Evolutionary conservation across 1,140 invertebrate genomes (phyloP).

Genomic region (Cherax quadricarinatus): DNA sequence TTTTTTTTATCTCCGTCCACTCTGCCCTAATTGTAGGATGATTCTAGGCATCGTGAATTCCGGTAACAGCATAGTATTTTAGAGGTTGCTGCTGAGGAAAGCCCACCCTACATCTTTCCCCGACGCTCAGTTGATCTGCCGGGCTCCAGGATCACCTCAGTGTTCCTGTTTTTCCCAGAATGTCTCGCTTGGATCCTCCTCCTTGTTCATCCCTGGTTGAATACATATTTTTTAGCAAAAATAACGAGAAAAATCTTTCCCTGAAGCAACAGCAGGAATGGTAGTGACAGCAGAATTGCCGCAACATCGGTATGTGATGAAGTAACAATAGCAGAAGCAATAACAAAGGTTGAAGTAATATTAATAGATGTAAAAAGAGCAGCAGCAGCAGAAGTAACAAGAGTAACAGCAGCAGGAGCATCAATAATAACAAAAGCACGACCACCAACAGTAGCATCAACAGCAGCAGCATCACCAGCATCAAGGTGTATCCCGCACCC

Average conservation of each 20-base stretch:
- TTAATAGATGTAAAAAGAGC: no score
- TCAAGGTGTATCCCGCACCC: background rate
- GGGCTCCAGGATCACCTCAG: conserved; percentile 16
- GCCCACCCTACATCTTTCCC: conserved; percentile 29
- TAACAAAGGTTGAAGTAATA: background rate
- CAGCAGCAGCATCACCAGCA: background rate
- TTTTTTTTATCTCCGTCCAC: conserved; percentile 46
- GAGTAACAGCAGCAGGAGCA: background rate
- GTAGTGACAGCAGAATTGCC: background rate
- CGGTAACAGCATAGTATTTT: conserved; percentile 49
- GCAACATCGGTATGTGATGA: no score
- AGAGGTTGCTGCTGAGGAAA: conserved; percentile 42
- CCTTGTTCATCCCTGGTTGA: conserved; percentile 33
- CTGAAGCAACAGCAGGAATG: background rate
- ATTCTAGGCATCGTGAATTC: conserved; percentile 56
- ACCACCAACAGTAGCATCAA: background rate
- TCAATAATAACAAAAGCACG: background rate
- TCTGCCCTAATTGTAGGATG: conserved; percentile 59
- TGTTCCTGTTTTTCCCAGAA: conserved; percentile 46
- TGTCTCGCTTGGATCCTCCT: conserved; percentile 28
- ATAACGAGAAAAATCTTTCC: background rate
- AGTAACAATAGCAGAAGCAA: background rate
- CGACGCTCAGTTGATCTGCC: conserved; percentile 48
- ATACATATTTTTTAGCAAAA: conserved; percentile 26
- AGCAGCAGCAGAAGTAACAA: background rate